Evolutionary conservation across 2,113 vertebrate genomes (phyloP), one percentile per base, ranked within the genome.

Genomic region (Chaetops frenatus): DNA sequence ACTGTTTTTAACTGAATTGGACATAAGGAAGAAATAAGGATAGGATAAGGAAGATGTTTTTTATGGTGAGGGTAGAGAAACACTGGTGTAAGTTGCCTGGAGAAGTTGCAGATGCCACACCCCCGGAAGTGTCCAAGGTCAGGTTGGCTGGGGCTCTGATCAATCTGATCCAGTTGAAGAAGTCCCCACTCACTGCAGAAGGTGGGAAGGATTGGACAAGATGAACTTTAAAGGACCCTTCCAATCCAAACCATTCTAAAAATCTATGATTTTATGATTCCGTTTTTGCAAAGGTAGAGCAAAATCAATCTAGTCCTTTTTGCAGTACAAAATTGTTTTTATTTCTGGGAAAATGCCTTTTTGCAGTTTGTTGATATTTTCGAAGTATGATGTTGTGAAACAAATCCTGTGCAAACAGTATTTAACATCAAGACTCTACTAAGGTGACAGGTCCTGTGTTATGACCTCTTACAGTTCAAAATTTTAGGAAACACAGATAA

Each of bases 21-120:
- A 27, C 7, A 27, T 22, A 67, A 67, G 29, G 35, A 67, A 25
- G 17, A 51, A 67, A 51, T 36, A 42, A 11, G 17, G 33, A 28
- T 33, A 45, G 45, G 38, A 60, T 28, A 44, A 51, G 48, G 28
- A 67, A 61, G 31, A 44, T 2, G 3, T 64, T 36, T 72, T 51
- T 58, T 33, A 16, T 58, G 1, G 9, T 44, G 44, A 28, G 12
- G 3, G 6, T 57, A 10, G 18, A 38, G 27, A 44, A 12, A 65
- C 17, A 64, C 15, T 36, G 27, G 4, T 7, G 1, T 15, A 58
- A 65, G 31, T 24, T 57, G 8, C 15, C 18, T n/a, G 15, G 36
- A 36, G 12, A 57, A 64, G 4, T 10, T 56, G 14, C 22, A 31
- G 4, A 28, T 2, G 0, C 12, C 16, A 4, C 18, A 28, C 20